Base-by-base conservation (phyloP, 1,140 invertebrate species). In the Berghia stephanieae region DNA sequence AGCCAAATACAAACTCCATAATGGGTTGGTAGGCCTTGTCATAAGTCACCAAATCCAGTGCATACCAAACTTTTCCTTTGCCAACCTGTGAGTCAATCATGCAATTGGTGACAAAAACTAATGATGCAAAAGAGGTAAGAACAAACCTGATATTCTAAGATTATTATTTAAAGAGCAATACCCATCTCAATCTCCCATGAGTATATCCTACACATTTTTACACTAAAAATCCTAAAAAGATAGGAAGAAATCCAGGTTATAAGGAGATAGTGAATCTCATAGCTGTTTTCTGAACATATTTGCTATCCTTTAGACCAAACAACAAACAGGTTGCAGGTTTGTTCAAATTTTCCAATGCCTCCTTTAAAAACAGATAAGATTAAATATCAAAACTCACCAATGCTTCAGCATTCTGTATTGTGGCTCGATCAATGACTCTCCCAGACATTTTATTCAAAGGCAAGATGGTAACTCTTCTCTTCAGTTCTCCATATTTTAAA, bases 391-490 rank as follows among this genome's bases (percentile, higher is more conserved):
- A 24, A 90, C 91, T 91, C 83, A 94, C 94, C 81, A 97, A 89
- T 44, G 91, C 88, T 89, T 97, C 92, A 8, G 96, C 96, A 43
- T 91, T 88, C 38, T 90, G 87, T 5, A 97, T 85, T 0, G 91
- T 92, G 55, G 90, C 84, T 0, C 87, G 81, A 84, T 93, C 92
- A 75, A 97, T 93, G 63, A 88, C 82, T 78, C 90, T 88, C 0
- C 92, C 92, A 67, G 89, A 85, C 57, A 98, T 96, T 91, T 96
- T 96, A 90, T 98, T 98, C 60, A 99, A 91, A n/a, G 98, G 97
- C 72, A 98, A 94, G 84, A 93, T 89, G 2, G 96, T 98, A 34
- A 93, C 93, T 68, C 96, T 91, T 66, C 92, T 90, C 85, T 93
- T 93, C 46, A 99, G 90, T 80, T 95, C 91, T 5, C 96, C 96